These are phyloP conservation scores for Baccha elongata DNA, from an alignment of 2,888 invertebrate genomes.

Conservation along the genomic window DNA sequence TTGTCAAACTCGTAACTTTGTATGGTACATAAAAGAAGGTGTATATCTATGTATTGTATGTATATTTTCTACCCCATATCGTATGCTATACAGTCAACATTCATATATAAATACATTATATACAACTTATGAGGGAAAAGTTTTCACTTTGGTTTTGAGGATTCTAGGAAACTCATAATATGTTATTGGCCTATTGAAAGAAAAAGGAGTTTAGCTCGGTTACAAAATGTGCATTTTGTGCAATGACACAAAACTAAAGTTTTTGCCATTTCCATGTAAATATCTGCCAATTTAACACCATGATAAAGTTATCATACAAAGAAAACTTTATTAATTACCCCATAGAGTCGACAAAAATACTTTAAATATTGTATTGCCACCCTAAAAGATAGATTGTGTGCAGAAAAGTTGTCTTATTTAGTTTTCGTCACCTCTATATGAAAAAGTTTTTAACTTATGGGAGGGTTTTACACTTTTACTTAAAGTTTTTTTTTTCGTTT, in stretches of 20 bases:
- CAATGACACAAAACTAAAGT: conserved; percentile 2
- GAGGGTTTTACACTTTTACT: too few species aligned
- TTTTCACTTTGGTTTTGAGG: background rate
- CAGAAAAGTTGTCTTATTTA: background rate
- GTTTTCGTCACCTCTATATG: conserved; percentile 21
- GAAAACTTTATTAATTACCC: conserved; percentile 62
- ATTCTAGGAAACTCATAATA: conserved; percentile 9
- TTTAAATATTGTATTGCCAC: background rate
- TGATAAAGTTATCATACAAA: conserved; percentile 45
- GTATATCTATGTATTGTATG: background rate
- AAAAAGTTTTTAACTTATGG: conserved; percentile 4
- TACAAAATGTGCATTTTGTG: conserved; percentile 16
- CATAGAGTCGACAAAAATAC: conserved; percentile 14
- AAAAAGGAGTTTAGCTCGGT: background rate
- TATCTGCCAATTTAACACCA: conserved; percentile 54
- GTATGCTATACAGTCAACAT: background rate
- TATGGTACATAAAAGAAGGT: conserved; percentile 20
- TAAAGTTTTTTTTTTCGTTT: too few species aligned
- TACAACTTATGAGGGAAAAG: background rate
- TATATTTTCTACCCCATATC: background rate
- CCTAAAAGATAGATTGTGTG: conserved; percentile 1
- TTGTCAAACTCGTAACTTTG: conserved; percentile 51
- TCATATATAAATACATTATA: background rate
- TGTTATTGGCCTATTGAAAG: background rate
- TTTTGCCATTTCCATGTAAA: conserved; percentile 3